Percentiles rank a stretch among this genome's conserved stretches.
Conservation (phyloP, 2,797 vertebrate species). For the Halcyon smyrnensis region DNA sequence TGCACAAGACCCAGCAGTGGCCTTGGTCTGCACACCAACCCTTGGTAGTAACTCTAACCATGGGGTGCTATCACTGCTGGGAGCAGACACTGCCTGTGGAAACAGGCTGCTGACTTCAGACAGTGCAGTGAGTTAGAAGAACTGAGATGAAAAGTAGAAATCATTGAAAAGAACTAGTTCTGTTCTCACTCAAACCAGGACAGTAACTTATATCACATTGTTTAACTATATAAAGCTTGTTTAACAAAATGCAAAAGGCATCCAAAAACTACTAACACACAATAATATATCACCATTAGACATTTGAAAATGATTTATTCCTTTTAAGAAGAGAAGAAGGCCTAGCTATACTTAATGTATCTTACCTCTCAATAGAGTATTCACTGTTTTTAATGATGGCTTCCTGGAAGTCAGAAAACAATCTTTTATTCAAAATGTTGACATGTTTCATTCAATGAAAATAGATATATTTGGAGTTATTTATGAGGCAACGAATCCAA, state of each 20-base stretch:
- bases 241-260: conserved; percentile 33
- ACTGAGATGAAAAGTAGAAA: too few relatives aligned
- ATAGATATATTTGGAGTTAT: conserved; percentile 49
- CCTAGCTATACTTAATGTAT: not conserved
- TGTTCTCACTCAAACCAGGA: too few relatives aligned
- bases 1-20: too few relatives aligned
- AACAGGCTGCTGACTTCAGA: too few relatives aligned
- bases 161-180: too few relatives aligned
- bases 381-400: conserved; percentile 49
- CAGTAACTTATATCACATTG: not conserved
- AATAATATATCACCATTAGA: not conserved
- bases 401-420: conserved; percentile 58
- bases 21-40: too few relatives aligned
- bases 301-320: not conserved
- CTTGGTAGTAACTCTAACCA: too few relatives aligned
- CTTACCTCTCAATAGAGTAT: not conserved
- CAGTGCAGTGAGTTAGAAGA: too few relatives aligned
- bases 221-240: conserved; percentile 41
- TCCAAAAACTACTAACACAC: conserved; percentile 33
- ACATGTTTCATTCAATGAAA: conserved; percentile 24
- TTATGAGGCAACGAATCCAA: conserved; percentile 40
- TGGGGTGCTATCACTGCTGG: too few relatives aligned
- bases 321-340: not conserved
- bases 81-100: too few relatives aligned
- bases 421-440: conserved; percentile 26